A percentile compares a stretch with the other conserved stretches of the same genome.
Evolutionary conservation across 1,140 invertebrate genomes (phyloP).

Genomic region (Procambarus virginalis): DNA sequence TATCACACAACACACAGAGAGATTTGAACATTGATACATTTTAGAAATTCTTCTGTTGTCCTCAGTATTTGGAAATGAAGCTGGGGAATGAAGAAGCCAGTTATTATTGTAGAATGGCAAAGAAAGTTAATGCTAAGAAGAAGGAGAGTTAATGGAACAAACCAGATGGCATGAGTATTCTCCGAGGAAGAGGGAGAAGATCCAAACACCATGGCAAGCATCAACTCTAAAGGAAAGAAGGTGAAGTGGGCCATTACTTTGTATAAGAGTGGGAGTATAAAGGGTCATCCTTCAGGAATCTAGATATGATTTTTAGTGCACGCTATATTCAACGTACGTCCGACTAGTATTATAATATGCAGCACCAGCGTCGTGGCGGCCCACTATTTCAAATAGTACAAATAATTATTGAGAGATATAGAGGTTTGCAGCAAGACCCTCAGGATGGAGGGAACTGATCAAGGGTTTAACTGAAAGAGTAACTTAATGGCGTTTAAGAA

Average conservation of each 20-base stretch:
- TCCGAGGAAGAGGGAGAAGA: slow-evolving; percentile 97
- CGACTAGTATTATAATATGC: too few species aligned
- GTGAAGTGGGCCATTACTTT: slow-evolving; percentile 4
- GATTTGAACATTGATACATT: slow-evolving; percentile 23
- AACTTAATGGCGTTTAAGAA: too few species aligned
- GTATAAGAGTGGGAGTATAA: background rate
- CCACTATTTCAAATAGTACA: too few species aligned
- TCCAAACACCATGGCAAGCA: slow-evolving; percentile 81
- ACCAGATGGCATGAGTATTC: slow-evolving; percentile 98
- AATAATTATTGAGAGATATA: too few species aligned
- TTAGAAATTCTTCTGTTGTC: background rate
- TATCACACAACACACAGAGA: too few species aligned
- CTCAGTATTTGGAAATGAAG: slow-evolving; percentile 41
- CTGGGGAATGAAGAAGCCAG: slow-evolving; percentile 76
- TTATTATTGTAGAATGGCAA: slow-evolving; percentile 92
- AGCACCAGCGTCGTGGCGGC: too few species aligned
- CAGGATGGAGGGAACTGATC: too few species aligned
- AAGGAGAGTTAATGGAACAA: slow-evolving; percentile 96
- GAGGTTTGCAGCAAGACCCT: too few species aligned
- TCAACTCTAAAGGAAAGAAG: slow-evolving; percentile 69
- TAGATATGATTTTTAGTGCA: too few species aligned
- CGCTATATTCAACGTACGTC: too few species aligned
- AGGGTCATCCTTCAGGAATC: too few species aligned
- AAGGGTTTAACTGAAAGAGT: too few species aligned
- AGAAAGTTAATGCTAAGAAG: slow-evolving; percentile 85